Conservation (phyloP, 2,888 invertebrate genomes). For the Macrostomum cliftonense region DNA sequence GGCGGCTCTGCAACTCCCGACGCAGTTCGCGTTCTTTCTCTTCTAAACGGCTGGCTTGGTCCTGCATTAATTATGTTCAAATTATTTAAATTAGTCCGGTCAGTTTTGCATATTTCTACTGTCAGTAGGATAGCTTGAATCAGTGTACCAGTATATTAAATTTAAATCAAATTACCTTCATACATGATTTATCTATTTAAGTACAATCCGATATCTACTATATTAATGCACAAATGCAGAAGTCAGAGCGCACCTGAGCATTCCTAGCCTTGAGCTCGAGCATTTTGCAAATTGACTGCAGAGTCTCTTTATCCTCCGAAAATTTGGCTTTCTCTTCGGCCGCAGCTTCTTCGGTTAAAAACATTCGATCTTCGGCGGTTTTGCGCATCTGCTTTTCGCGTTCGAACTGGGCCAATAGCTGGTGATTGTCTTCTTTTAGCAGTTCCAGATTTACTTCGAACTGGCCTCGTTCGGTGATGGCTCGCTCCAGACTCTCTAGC, state of each 20-base stretch:
- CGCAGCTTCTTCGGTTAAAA: conserved; percentile 82
- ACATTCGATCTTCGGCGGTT: conserved; percentile 71
- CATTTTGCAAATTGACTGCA: conserved; percentile 92
- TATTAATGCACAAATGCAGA: conserved; percentile 48
- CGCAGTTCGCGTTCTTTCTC: conserved; percentile 87
- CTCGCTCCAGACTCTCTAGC: conserved; percentile 79
- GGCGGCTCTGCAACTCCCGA: conserved; percentile 83
- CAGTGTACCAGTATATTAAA: too few species aligned
- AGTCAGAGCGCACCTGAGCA: conserved; percentile 39
- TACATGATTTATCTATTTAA: too few species aligned
- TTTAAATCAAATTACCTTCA: too few species aligned
- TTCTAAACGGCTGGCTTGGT: conserved; percentile 51
- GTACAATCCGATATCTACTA: too few species aligned
- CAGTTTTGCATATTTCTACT: too few species aligned
- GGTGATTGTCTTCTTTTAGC: conserved; percentile 6
- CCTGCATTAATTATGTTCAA: too few species aligned
- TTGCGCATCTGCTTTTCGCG: conserved; percentile 55
- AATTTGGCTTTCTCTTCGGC: conserved; percentile 85
- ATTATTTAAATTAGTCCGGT: too few species aligned
- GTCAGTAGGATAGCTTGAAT: too few species aligned
- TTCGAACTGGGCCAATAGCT: background rate
- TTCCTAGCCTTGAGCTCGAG: conserved; percentile 93
- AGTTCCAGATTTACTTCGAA: conserved; percentile 83
- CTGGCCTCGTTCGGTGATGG: conserved; percentile 89
- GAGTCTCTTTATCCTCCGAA: conserved; percentile 69